Percentiles rank a stretch among this genome's conserved stretches.
Conservation (phyloP, 2,888 invertebrate species). For the Nemapogon koenigi region DNA sequence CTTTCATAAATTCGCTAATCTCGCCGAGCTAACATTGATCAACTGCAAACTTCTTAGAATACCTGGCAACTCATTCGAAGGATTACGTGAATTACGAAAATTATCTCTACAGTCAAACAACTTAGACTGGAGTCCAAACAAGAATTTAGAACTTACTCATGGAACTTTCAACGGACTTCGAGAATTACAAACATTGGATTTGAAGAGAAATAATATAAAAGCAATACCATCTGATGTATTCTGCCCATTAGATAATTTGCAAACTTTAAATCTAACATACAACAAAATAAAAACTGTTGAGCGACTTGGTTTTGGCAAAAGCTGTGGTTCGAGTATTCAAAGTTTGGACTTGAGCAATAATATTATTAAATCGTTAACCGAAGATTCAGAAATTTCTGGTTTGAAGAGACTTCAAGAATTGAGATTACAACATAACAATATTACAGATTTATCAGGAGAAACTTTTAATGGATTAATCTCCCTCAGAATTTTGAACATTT, state of each 20-base stretch:
- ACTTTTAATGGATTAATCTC: conserved; percentile 81
- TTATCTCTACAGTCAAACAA: conserved; percentile 82
- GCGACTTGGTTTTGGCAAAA: conserved; percentile 72
- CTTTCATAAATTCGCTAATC: conserved; percentile 75
- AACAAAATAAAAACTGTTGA: conserved; percentile 81
- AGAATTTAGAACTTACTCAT: conserved; percentile 75
- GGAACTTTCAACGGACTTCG: conserved; percentile 78
- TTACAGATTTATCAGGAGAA: conserved; percentile 79
- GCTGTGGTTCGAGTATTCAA: conserved; percentile 74
- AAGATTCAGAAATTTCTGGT: conserved; percentile 77
- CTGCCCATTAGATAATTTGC: conserved; percentile 80
- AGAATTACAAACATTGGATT: conserved; percentile 78
- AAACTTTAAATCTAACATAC: conserved; percentile 81
- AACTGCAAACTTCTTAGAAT: conserved; percentile 83
- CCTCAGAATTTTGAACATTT: conserved; percentile 82
- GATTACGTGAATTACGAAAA: conserved; percentile 80
- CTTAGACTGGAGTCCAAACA: conserved; percentile 77
- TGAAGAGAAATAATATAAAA: conserved; percentile 82
- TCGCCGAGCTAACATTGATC: conserved; percentile 76
- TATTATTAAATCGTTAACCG: conserved; percentile 74
- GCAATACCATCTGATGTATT: conserved; percentile 79
- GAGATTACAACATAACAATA: conserved; percentile 81
- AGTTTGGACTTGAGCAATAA: conserved; percentile 83
- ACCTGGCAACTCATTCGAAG: conserved; percentile 80
- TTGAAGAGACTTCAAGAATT: conserved; percentile 81